A percentile compares a stretch with the other conserved stretches of the same genome.
These are phyloP conservation scores for Menidia beryllina DNA, from an alignment of 2,113 vertebrate genomes.

Conservation along the genomic window DNA sequence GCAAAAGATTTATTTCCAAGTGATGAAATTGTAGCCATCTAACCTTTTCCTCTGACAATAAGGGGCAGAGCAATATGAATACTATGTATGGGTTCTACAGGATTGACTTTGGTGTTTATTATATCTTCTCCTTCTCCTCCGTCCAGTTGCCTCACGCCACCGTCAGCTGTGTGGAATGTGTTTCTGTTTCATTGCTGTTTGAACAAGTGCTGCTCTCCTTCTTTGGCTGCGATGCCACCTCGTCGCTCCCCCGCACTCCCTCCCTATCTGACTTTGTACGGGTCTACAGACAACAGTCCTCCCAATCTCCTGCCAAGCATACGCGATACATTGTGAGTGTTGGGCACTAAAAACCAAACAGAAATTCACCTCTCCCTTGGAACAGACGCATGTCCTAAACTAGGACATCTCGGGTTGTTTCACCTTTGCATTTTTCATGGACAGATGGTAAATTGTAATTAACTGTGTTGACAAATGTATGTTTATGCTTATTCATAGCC, in stretches of 20 bases:
- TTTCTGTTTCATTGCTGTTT: slow-evolving; percentile 87
- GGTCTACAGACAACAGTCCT: slow-evolving; percentile 85
- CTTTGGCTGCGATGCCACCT: slow-evolving; percentile 73
- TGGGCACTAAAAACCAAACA: slow-evolving; percentile 36
- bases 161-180: slow-evolving; percentile 90
- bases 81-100: background rate
- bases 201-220: slow-evolving; percentile 89
- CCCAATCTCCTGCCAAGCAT: slow-evolving; percentile 77
- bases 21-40: too few species aligned
- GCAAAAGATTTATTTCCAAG: too few species aligned
- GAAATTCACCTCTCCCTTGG: slow-evolving; percentile 13
- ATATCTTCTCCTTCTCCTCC: slow-evolving; percentile 27
- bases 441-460: too few species aligned
- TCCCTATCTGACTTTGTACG: slow-evolving; percentile 91
- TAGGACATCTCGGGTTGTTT: slow-evolving; percentile 1
- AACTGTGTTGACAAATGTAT: too few species aligned
- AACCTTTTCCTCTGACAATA: too few species aligned
- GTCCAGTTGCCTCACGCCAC: slow-evolving; percentile 88
- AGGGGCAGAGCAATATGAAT: background rate
- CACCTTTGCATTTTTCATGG: slow-evolving; percentile 11
- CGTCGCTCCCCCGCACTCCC: slow-evolving; percentile 81
- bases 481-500: too few species aligned
- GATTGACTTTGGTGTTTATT: background rate
- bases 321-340: slow-evolving; percentile 93
- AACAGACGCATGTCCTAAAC: slow-evolving; percentile 9